A percentile compares a stretch with the other conserved stretches of the same genome.
Conservation (phyloP, 53 echinoderm and acorn worm species). For the Apostichopus leukothele region DNA sequence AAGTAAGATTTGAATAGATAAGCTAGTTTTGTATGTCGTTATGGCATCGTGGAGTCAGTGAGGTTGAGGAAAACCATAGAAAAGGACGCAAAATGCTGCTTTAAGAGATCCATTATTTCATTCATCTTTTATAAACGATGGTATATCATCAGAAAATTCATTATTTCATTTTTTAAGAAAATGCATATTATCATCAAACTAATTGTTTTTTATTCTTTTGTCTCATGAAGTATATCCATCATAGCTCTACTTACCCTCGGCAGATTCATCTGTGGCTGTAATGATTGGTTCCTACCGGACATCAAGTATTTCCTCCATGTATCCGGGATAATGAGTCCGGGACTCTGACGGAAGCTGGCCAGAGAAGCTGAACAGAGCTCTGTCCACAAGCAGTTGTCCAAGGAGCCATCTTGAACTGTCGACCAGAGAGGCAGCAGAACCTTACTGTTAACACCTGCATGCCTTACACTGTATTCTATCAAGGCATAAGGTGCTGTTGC, state of each 20-base stretch:
- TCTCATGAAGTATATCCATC: too few relatives aligned
- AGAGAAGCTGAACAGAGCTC: slow-evolving; percentile 23
- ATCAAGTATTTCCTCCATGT: slow-evolving; percentile 21
- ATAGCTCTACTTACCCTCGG: background rate
- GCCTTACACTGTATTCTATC: background rate
- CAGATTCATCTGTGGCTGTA: background rate
- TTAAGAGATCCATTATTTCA: too few relatives aligned
- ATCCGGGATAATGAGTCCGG: background rate
- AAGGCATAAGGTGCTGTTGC: background rate
- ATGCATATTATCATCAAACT: too few relatives aligned
- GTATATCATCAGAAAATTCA: too few relatives aligned
- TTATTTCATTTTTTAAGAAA: too few relatives aligned
- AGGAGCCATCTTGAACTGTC: background rate
- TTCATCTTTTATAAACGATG: too few relatives aligned
- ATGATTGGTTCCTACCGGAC: background rate
- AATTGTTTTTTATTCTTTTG: background rate
- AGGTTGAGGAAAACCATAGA: too few relatives aligned
- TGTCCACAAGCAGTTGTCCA: slow-evolving; percentile 21
- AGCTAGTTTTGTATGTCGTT: too few relatives aligned
- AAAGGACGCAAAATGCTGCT: too few relatives aligned
- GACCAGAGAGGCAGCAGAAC: background rate
- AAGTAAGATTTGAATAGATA: too few relatives aligned
- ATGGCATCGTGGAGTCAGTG: too few relatives aligned
- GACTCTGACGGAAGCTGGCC: slow-evolving; percentile 1
- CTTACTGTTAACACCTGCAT: background rate